A percentile compares a stretch with the other conserved stretches of the same genome.
Conservation (phyloP, 1,140 invertebrate genomes). For the Nasonia longicornis region DNA sequence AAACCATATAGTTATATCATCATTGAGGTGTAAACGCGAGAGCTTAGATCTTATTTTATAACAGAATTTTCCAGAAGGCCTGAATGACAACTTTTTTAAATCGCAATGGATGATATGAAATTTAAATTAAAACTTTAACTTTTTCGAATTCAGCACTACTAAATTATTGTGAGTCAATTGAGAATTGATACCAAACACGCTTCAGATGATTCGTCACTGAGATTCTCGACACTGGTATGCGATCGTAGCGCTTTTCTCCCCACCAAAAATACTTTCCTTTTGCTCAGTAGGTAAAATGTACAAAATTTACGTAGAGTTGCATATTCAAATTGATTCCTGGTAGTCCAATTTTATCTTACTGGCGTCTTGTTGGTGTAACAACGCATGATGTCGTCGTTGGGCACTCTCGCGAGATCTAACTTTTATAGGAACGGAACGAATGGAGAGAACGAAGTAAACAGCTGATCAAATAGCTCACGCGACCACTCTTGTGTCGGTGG, state of each 20-base stretch:
- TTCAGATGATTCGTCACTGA: not conserved
- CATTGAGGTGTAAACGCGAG: too few relatives aligned
- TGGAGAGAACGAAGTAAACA: not conserved
- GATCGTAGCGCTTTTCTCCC: conserved; percentile 19
- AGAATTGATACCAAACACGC: not conserved
- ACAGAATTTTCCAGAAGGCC: too few relatives aligned
- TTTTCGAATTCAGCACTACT: not conserved
- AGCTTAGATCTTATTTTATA: too few relatives aligned
- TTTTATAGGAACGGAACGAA: not conserved
- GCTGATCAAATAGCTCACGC: not conserved
- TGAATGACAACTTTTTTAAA: not conserved
- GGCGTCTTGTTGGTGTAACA: too few relatives aligned
- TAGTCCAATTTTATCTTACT: too few relatives aligned
- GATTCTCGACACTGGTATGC: not conserved
- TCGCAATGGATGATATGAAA: not conserved
- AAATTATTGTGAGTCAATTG: not conserved
- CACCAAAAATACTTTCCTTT: not conserved
- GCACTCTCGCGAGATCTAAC: too few relatives aligned
- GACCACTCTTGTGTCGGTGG: too few relatives aligned
- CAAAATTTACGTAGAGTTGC: too few relatives aligned
- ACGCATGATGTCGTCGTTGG: too few relatives aligned
- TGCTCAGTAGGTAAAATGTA: not conserved
- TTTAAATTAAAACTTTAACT: not conserved
- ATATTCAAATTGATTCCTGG: too few relatives aligned
- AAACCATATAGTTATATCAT: not conserved